Evolutionary conservation across 2,797 vertebrate species (phyloP), one percentile per base, ranked within the genome.

Genomic region (Pseudomugil gertrudae): DNA sequence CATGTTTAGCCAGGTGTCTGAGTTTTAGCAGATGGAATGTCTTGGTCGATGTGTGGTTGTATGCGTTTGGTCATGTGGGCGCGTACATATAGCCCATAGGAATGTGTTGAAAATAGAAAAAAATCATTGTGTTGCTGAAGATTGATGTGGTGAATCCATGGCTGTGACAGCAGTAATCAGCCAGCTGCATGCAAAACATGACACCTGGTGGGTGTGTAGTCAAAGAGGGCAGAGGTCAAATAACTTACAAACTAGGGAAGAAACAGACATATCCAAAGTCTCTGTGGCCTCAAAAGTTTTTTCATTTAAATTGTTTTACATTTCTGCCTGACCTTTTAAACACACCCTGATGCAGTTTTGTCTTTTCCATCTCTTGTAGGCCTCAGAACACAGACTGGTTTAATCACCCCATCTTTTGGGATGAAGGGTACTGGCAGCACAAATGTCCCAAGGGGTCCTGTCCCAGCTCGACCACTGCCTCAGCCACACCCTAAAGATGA

Each of bases 401-500:
- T 91, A 64, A 81, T 90, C 69, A 84, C 78, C 1, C 89, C 94
- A 15, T 94, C 93, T 60, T 94, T 93, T 27, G 94, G 94, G 19
- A 72, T 90, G 74, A 95, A 90, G 87, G 91, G 94, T 43, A 92
- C 93, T 15, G 91, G 92, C 69, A 94, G 59, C 36, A 21, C 63
- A 64, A 73, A 62, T 23, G 56, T 72, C 40, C 57, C 79, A 55
- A 83, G 30, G 65, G 75, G 66, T 63, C 82, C 83, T 1, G 63
- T 84, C 48, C 91, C 89, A 0, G 52, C 72, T 17, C 90, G 93
- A 19, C 81, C 88, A 0, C 62, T 14, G 0, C 80, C 92, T 38
- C 87, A 94, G 17, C 84, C 93, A 45, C 94, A 93, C 59, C 94
- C 94, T 4, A 90, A 90, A 27, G 95, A 97, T 40, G 92, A 96